Conservation (phyloP, 2,888 invertebrate genomes). For the Bhutanitis thaidina region DNA sequence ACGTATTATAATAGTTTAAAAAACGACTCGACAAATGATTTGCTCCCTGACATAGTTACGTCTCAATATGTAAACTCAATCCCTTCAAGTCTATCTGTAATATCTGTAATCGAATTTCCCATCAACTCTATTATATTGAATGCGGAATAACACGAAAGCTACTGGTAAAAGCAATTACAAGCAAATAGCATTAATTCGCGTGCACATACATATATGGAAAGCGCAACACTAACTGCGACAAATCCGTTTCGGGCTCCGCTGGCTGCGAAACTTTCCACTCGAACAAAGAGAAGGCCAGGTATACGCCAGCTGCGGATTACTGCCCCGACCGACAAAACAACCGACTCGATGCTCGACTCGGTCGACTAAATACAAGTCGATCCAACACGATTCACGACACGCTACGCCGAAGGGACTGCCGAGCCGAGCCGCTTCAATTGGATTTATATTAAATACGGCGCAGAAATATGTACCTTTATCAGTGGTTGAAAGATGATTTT, state of each 20-base stretch:
- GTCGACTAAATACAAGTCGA: constrained; percentile 25
- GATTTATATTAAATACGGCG: constrained; percentile 62
- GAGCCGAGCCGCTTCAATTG: constrained; percentile 59
- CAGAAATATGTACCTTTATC: constrained; percentile 39
- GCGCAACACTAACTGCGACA: constrained; percentile 40
- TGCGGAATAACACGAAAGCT: neutral
- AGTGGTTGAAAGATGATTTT: constrained; percentile 29
- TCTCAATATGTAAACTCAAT: too few species aligned
- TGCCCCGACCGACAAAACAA: constrained; percentile 39
- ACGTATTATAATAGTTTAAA: too few species aligned
- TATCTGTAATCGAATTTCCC: too few species aligned
- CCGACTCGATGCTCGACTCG: constrained; percentile 36
- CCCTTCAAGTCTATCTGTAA: too few species aligned
- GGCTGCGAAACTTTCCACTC: constrained; percentile 55
- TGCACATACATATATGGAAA: constrained; percentile 10
- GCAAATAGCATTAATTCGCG: constrained; percentile 7
- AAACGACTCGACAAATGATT: too few species aligned
- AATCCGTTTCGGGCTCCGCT: constrained; percentile 44
- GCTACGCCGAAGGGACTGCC: constrained; percentile 31
- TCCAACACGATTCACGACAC: constrained; percentile 35
- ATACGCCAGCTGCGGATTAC: constrained; percentile 67
- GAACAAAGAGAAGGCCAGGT: constrained; percentile 71
- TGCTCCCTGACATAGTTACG: too few species aligned
- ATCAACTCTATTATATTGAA: too few species aligned
- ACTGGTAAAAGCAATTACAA: constrained; percentile 15